These are phyloP conservation scores for Drosophila paracracens DNA, from an alignment of 2,888 invertebrate species.

Conservation along the genomic window DNA sequence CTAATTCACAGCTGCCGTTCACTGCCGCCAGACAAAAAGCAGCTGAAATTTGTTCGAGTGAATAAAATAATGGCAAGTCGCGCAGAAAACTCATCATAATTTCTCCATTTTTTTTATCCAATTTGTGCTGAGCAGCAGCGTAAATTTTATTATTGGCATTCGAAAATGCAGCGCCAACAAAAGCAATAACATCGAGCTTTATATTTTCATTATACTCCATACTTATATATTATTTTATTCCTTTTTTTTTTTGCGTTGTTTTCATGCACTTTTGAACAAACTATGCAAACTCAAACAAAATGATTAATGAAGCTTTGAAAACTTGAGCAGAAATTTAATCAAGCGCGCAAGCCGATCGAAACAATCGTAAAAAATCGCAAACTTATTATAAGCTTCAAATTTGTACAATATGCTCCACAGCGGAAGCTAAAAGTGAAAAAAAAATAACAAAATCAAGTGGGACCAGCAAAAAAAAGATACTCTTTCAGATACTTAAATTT, in stretches of 20 bases:
- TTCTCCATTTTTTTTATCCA: constrained; percentile 18
- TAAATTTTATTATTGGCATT: constrained; percentile 75
- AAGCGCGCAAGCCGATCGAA: constrained; percentile 74
- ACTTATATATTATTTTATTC: constrained; percentile 2
- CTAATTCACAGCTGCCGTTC: constrained; percentile 36
- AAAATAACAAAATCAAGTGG: not conserved
- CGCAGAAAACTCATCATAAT: constrained; percentile 42
- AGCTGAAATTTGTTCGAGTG: constrained; percentile 30
- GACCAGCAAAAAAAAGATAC: not conserved
- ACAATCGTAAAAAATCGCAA: constrained; percentile 56
- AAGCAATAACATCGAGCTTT: constrained; percentile 34
- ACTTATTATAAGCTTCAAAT: constrained; percentile 76
- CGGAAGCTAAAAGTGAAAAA: not conserved
- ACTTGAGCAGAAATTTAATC: constrained; percentile 77
- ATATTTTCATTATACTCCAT: constrained; percentile 35
- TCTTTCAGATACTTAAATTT: not conserved
- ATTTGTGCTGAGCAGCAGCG: constrained; percentile 32
- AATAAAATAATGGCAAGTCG: constrained; percentile 34
- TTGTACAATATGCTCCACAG: constrained; percentile 64
- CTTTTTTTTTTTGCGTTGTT: not conserved
- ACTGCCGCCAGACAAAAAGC: constrained; percentile 10
- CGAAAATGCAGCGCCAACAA: constrained; percentile 64
- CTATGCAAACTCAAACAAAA: constrained; percentile 54
- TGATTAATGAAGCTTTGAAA: constrained; percentile 75
- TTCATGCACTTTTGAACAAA: constrained; percentile 35